A percentile compares a stretch with the other conserved stretches of the same genome.
phyloP scores from a whole-genome alignment of 2,888 invertebrate species.

The Sympetrum striolatum region DNA sequence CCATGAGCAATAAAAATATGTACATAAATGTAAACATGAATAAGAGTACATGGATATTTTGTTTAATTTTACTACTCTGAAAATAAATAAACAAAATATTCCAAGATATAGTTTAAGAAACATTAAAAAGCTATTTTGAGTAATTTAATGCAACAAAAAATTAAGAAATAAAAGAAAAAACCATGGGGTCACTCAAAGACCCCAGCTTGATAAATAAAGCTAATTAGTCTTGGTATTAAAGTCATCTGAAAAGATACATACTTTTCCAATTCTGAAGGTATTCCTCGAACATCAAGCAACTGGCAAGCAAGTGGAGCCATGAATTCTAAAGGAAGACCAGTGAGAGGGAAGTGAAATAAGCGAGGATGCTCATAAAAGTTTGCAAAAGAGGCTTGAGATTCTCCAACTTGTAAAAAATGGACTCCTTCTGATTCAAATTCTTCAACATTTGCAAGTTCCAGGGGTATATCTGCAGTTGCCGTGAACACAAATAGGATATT shows the following conservation, averaged over 20 bases:
- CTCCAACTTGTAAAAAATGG: neutral
- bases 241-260: conserved; percentile 54
- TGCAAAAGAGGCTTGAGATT: neutral
- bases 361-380: neutral
- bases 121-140: too few relatives aligned
- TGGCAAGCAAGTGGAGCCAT: conserved; percentile 67
- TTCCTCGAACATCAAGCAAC: conserved; percentile 66
- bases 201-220: too few relatives aligned
- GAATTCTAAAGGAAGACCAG: conserved; percentile 52
- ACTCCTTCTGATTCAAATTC: neutral
- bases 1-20: too few relatives aligned
- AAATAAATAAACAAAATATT: too few relatives aligned
- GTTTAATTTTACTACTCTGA: too few relatives aligned
- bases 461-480: neutral
- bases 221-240: too few relatives aligned
- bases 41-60: too few relatives aligned
- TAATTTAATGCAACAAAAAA: too few relatives aligned
- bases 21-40: too few relatives aligned
- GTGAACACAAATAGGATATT: neutral
- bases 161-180: too few relatives aligned
- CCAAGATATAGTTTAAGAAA: too few relatives aligned
- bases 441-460: neutral
- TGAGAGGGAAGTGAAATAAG: neutral
- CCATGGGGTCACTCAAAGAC: too few relatives aligned
- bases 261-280: conserved; percentile 63